Evolutionary conservation across 2,113 vertebrate genomes (phyloP), one percentile per base, ranked within the genome.

Genomic region (Cynoglossus semilaevis): DNA sequence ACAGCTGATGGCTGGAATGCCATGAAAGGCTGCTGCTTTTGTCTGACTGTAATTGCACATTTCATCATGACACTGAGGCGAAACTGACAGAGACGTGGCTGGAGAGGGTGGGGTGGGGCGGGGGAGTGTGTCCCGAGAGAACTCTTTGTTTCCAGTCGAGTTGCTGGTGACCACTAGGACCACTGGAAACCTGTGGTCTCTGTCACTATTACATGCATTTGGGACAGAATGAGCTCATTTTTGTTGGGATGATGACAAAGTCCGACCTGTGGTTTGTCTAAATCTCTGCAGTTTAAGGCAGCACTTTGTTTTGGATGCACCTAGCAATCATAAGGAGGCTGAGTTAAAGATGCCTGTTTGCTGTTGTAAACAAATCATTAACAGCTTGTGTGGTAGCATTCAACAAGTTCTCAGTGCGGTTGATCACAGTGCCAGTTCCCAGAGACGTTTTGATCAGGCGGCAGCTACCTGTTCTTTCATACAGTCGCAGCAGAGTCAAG

Each of bases 331-430:
- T 58, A 65, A 47, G 70, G 72, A 83, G 76, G 64, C 72, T 82
- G 77, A 83, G 83, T 88, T 68, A 66, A 83, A 83, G 80, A 79
- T 1, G 47, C 53, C 1, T 9, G 41, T 61, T 77, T 79, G 53
- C 59, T 51, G 36, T 61, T 41, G 75, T 86, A 83, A 86, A 88
- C 82, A 82, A 50, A 71, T 51, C 71, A 71, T 83, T 80, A 80
- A 80, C 81, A 60, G 58, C 77, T 4, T 83, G 81, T 82, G 83
- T 77, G 84, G 83, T 58, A 79, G 67, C 61, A 5, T 62, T 66
- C 63, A 76, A 61, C 74, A 74, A 63, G 47, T 61, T 63, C 56
- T 44, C 51, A 35, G 57, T 15, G 18, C 6, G 5, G 67, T 67
- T 54, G 63, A 68, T 63, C 36, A 73, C 42, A 15, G 68, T 35